Conservation (phyloP, 2,797 vertebrate species). For the Vultur gryphus region DNA sequence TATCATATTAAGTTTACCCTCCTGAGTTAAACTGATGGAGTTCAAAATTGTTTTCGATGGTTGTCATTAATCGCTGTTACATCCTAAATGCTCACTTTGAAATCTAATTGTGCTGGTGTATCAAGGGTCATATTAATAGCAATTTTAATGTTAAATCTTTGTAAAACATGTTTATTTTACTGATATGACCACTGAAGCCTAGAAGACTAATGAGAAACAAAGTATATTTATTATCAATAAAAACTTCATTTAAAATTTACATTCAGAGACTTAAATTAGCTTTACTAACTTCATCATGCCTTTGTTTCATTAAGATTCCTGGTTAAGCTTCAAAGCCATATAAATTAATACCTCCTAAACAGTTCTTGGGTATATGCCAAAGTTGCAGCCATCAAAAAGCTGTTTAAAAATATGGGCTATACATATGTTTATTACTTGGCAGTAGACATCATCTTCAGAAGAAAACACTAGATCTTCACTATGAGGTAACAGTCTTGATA, state of each 20-base stretch:
- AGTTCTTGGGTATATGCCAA: conserved; percentile 33
- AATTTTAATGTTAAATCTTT: conserved; percentile 78
- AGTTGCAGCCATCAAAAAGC: conserved; percentile 6
- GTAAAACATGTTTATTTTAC: conserved; percentile 80
- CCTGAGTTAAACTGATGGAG: conserved; percentile 99
- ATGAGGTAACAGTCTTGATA: neutral
- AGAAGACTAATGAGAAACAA: conserved; percentile 71
- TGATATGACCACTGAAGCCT: conserved; percentile 66
- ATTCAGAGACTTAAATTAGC: conserved; percentile 70
- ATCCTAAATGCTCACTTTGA: conserved; percentile 90
- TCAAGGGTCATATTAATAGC: conserved; percentile 94
- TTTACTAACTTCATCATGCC: conserved; percentile 61
- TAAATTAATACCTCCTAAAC: conserved; percentile 56
- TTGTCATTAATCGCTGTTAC: conserved; percentile 99
- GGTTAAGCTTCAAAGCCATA: conserved; percentile 59
- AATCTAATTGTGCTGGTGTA: conserved; percentile 90
- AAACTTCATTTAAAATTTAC: conserved; percentile 75
- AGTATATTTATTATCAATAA: conserved; percentile 77
- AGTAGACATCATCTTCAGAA: neutral
- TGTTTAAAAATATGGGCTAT: neutral
- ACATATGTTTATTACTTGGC: neutral
- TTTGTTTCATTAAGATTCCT: conserved; percentile 67
- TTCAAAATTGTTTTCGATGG: conserved; percentile 99
- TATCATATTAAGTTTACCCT: conserved; percentile 99
- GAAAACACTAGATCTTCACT: neutral